Evolutionary conservation across 1,140 invertebrate genomes (phyloP).

Genomic region (Potamilus streckersoni): DNA sequence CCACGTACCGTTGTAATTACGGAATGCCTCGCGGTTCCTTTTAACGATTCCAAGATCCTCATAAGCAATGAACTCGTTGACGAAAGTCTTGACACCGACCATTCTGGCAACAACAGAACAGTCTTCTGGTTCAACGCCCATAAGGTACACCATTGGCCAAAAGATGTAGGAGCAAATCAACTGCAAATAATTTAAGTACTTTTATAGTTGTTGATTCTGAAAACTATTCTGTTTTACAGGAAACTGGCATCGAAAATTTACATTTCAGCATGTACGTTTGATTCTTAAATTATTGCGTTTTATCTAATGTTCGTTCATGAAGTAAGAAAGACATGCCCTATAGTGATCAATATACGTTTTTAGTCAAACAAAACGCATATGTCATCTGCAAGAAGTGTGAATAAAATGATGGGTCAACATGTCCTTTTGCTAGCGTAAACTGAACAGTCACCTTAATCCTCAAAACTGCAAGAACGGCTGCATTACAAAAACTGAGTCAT

Average conservation of each 20-base stretch:
- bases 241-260: constrained; percentile 2
- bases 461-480: too few relatives aligned
- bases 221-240: not conserved
- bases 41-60: constrained; percentile 46
- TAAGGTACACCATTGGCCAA: constrained; percentile 61
- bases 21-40: constrained; percentile 34
- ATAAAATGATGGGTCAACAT: too few relatives aligned
- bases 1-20: constrained; percentile 10
- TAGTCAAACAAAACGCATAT: too few relatives aligned
- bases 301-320: not conserved
- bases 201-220: not conserved
- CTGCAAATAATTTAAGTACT: constrained; percentile 38
- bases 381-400: too few relatives aligned
- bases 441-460: too few relatives aligned
- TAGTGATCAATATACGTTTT: too few relatives aligned
- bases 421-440: too few relatives aligned
- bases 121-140: constrained; percentile 57
- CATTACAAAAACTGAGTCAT: too few relatives aligned
- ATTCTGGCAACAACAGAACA: constrained; percentile 59
- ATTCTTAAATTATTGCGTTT: not conserved
- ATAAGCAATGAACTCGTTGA: constrained; percentile 67
- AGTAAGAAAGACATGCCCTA: not conserved
- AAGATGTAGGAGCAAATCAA: constrained; percentile 62
- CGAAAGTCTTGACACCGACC: constrained; percentile 64
- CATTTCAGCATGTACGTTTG: not conserved